Evolutionary conservation across 1,140 invertebrate species (phyloP).

Genomic region (Meloidogyne exigua): DNA sequence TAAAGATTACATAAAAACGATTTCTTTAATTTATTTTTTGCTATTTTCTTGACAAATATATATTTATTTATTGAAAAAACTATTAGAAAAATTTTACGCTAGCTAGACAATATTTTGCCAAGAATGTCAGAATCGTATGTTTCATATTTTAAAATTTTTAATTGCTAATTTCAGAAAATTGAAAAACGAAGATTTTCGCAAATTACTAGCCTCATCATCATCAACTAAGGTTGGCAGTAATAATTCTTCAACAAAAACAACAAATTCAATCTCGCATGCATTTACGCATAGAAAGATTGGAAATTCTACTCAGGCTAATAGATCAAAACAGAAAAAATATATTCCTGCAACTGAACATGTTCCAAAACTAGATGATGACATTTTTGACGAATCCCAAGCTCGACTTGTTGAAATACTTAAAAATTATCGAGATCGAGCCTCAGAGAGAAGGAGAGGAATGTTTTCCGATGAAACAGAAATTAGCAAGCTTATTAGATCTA

Average conservation of each 20-base stretch:
- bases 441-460: constrained; percentile 83
- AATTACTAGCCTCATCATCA: constrained; percentile 35
- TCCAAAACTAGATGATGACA: constrained; percentile 40
- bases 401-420: constrained; percentile 56
- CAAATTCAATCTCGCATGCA: constrained; percentile 29
- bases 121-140: not conserved
- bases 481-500: constrained; percentile 17
- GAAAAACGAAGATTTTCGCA: constrained; percentile 60
- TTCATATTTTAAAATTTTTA: not conserved
- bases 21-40: too few relatives aligned
- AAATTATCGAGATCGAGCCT: constrained; percentile 69
- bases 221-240: constrained; percentile 13
- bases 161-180: constrained; percentile 7
- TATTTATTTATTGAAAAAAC: too few relatives aligned
- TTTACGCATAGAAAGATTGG: constrained; percentile 43
- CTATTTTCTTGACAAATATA: too few relatives aligned
- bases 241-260: constrained; percentile 10
- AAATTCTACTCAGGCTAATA: constrained; percentile 28
- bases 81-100: too few relatives aligned
- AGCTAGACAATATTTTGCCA: not conserved
- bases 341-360: constrained; percentile 33
- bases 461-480: constrained; percentile 21
- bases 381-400: constrained; percentile 48
- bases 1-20: too few relatives aligned
- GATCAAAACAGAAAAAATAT: constrained; percentile 26